These are phyloP conservation scores for Pantherophis guttatus DNA, from an alignment of 2,113 vertebrate species.

Conservation along the genomic window DNA sequence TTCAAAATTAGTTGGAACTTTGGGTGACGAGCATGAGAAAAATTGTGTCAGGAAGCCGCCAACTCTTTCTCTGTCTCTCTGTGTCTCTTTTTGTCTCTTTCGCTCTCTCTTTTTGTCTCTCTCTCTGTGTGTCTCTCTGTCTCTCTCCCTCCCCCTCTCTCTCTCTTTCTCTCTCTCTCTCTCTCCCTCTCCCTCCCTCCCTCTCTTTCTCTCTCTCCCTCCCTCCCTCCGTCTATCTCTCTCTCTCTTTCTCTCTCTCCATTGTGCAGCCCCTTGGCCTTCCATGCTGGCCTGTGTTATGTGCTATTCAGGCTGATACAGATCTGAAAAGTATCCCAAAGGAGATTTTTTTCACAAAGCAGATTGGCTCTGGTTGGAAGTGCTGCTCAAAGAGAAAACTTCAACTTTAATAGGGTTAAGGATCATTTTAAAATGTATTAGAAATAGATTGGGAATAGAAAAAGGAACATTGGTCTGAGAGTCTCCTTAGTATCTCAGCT, in stretches of 20 bases:
- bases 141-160: no score
- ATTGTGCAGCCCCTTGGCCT: background rate
- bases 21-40: background rate
- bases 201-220: background rate
- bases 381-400: background rate
- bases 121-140: background rate
- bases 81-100: no score
- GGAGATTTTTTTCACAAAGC: background rate
- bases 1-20: background rate
- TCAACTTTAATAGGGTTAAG: background rate
- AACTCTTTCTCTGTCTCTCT: background rate
- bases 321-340: background rate
- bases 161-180: fast-evolving
- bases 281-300: background rate
- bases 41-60: background rate
- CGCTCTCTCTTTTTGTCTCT: background rate
- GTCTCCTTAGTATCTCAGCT: background rate
- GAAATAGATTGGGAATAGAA: background rate
- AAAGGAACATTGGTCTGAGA: background rate
- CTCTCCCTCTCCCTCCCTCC: background rate
- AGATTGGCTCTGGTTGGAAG: background rate
- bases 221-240: fast-evolving
- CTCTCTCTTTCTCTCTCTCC: background rate
- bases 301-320: background rate
- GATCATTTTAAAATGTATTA: background rate